Conservation (phyloP, 2,113 vertebrate genomes). For the Tylochromis polylepis region DNA sequence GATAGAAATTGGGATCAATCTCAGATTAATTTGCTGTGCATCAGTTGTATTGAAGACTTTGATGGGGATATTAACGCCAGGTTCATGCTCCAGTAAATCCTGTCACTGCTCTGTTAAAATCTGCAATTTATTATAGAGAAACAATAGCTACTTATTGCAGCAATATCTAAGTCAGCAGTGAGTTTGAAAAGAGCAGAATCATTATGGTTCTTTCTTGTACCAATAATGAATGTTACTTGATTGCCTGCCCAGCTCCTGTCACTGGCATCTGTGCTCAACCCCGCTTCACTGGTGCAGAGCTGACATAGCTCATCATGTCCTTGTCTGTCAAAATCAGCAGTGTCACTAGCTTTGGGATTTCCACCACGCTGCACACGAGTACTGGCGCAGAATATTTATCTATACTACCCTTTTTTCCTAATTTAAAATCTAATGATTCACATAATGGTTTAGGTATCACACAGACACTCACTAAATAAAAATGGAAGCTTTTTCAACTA, state of each 20-base stretch:
- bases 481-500: neutral
- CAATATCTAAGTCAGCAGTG: neutral
- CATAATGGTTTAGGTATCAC: neutral
- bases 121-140: neutral
- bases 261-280: neutral
- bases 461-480: neutral
- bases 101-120: neutral
- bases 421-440: neutral
- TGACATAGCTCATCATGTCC: constrained; percentile 40
- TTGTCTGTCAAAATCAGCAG: constrained; percentile 22
- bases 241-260: constrained; percentile 19
- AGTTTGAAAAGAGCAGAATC: neutral
- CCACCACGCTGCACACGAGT: neutral
- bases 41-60: neutral
- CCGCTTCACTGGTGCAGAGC: constrained; percentile 19
- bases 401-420: neutral
- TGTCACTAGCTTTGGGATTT: neutral
- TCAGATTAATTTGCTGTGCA: neutral
- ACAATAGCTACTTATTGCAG: neutral
- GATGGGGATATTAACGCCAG: neutral
- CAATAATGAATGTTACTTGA: constrained; percentile 24
- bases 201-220: constrained; percentile 2
- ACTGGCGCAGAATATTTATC: neutral
- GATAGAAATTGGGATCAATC: neutral
- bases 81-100: neutral